phyloP scores from a whole-genome alignment of 92 coral and sea anemone genomes.

The Palythoa heliodiscus region DNA sequence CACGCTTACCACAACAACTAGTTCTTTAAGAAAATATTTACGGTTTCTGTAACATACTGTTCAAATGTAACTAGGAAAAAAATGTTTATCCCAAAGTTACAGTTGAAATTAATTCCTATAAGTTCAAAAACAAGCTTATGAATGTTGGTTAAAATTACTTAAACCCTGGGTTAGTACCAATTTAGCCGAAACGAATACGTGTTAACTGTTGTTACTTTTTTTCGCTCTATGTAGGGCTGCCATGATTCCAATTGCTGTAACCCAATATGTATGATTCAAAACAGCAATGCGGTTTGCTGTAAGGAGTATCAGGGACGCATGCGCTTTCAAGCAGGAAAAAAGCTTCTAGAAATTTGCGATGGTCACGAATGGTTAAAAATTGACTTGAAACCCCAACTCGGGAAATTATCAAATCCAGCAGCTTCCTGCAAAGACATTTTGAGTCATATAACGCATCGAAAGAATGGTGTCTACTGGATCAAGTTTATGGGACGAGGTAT shows the following conservation, averaged over 20 bases:
- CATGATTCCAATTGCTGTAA: slow-evolving; percentile 5
- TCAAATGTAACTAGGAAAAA: too few relatives aligned
- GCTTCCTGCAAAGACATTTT: slow-evolving; percentile 12
- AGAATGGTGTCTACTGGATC: slow-evolving; percentile 20
- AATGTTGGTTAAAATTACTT: too few relatives aligned
- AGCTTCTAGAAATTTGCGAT: slow-evolving; percentile 18
- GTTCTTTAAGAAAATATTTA: too few relatives aligned
- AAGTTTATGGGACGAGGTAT: not conserved
- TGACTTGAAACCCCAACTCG: not conserved
- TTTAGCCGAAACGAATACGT: not conserved
- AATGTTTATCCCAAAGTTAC: too few relatives aligned
- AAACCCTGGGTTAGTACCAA: too few relatives aligned
- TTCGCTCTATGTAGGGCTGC: not conserved
- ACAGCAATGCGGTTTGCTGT: not conserved
- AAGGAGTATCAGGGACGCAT: not conserved
- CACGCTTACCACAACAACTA: too few relatives aligned
- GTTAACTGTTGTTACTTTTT: not conserved
- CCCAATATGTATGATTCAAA: slow-evolving; percentile 1
- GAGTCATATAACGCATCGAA: not conserved
- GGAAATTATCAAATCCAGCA: not conserved
- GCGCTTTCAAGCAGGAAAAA: slow-evolving; percentile 3
- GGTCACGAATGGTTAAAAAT: slow-evolving; percentile 12
- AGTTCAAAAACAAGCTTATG: too few relatives aligned
- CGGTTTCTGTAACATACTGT: too few relatives aligned
- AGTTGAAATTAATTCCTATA: too few relatives aligned